phyloP scores from a whole-genome alignment of 2,113 vertebrate species.

The Paratilapia polleni region DNA sequence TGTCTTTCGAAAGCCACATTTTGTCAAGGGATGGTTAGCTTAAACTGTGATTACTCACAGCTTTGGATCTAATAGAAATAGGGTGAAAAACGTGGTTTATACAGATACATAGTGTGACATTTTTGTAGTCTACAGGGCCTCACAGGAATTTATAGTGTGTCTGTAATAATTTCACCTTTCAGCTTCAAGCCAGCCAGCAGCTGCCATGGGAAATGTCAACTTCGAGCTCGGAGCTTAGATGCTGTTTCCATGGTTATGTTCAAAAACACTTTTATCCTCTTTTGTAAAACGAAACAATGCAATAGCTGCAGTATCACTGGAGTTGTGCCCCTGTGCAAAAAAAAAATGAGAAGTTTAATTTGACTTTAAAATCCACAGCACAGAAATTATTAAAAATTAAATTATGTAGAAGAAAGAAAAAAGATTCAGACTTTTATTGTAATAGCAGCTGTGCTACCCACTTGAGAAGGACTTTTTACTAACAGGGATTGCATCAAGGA shows the following conservation, averaged over 20 bases:
- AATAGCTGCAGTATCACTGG: background rate
- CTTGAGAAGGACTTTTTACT: background rate
- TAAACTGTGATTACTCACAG: background rate
- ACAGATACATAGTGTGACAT: background rate
- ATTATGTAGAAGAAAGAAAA: background rate
- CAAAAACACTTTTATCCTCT: background rate
- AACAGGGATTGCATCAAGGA: background rate
- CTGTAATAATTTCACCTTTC: slow-evolving; percentile 1
- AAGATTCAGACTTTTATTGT: background rate
- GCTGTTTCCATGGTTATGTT: background rate
- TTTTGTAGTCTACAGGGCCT: background rate
- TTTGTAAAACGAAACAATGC: background rate
- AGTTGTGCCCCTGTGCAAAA: background rate
- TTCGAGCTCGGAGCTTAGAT: background rate
- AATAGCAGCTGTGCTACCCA: background rate
- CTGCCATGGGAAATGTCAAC: background rate
- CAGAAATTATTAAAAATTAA: background rate
- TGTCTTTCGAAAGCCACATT: no score
- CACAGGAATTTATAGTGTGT: background rate
- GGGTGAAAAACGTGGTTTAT: background rate
- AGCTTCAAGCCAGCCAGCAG: background rate
- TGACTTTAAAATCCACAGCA: background rate
- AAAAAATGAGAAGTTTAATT: background rate
- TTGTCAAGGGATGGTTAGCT: background rate
- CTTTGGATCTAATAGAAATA: background rate